Base-by-base conservation (phyloP, 2,888 invertebrate genomes). In the Ectemnius continuus region DNA sequence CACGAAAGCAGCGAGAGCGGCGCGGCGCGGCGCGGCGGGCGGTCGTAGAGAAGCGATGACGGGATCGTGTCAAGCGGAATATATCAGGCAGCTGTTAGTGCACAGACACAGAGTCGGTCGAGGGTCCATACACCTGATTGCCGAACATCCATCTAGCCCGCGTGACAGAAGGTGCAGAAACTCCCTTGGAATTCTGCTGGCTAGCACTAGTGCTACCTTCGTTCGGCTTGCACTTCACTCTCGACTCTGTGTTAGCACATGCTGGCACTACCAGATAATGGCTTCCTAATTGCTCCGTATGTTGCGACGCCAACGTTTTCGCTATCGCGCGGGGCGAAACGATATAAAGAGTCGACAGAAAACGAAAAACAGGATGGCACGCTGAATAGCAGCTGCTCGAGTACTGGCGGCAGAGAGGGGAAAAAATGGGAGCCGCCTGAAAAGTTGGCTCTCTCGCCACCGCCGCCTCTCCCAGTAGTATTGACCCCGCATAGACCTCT, bases 271-370 rank as follows among this genome's bases (percentile, higher is more conserved):
- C 76, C 70, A 5, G 18, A 59, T 88, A 88, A 88, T 88, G 86
- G 85, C 81, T 85, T 86, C 86, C 88, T 86, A 88, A 88, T 88
- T 88, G 84, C 85, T 76, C 73, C 67, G 61, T 52, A 60, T 61
- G 69, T 70, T 75, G 57, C 23, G 62, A 61, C 52, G 52, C 47
- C 18, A 48, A 48, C 8, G 20, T 20, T 59, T 61, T 48, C 36
- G 65, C 18, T 58, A 36, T 52, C 45, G 66, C 28, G 18, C 46
- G 5, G 5, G 20, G 23, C 36, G 23, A 45, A 59, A 60, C 23
- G 59, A 60, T 67, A 36, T 58, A 26, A 28, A 56, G 57, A 64
- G 45, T 2, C 45, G 16, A 23, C 8, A 8, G 26, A 48, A 6
- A 26, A 28, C 23, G 16, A 46, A 56, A 57, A 57, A 36, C 26